Evolutionary conservation across 2,113 vertebrate genomes (phyloP), one percentile per base, ranked within the genome.

Genomic region (Amblyopsis rosae): DNA sequence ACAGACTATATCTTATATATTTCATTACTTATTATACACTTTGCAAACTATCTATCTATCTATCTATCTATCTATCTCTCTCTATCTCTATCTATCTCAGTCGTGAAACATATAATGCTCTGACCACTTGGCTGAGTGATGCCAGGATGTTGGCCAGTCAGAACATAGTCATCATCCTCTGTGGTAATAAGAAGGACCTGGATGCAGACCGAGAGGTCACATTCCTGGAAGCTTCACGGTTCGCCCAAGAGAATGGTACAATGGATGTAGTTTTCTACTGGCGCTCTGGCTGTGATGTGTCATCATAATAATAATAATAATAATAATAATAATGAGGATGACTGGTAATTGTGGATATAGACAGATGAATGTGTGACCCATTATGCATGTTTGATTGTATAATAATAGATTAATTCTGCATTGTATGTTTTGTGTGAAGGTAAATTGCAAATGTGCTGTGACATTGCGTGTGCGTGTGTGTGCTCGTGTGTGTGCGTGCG

Each of bases 101-200:
- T 84, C 94, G 96, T 54, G 96, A 97, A 88, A 97, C 95, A 0
- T 97, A 97, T 87, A 97, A 97, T 3, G 95, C 96, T 12, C 86
- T 97, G 81, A 95, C 96, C 53, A 96, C 95, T 56, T 97, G 95
- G 96, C 82, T 97, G 63, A 96, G 95, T 0, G 96, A 97, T 2
- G 96, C 96, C 51, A 92, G 96, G 73, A 97, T 96, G 16, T 81
- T 97, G 77, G 96, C 96, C 70, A 97, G 96, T 85, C 96, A 95
- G 81, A 97, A 96, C 82, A 97, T 97, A 0, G 94, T 96, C 77
- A 95, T 96, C 70, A 96, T 97, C 78, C 90, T 97, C 57, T 97
- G 95, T 59, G 96, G 96, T 41, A 97, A 97, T 88, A 97, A 97
- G 88, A 97, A 96, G 80, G 96, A 97, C 72, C 85, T 97, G 91